These are phyloP conservation scores for Dusona sp. DNA, from an alignment of 2,888 invertebrate species.

Conservation along the genomic window DNA sequence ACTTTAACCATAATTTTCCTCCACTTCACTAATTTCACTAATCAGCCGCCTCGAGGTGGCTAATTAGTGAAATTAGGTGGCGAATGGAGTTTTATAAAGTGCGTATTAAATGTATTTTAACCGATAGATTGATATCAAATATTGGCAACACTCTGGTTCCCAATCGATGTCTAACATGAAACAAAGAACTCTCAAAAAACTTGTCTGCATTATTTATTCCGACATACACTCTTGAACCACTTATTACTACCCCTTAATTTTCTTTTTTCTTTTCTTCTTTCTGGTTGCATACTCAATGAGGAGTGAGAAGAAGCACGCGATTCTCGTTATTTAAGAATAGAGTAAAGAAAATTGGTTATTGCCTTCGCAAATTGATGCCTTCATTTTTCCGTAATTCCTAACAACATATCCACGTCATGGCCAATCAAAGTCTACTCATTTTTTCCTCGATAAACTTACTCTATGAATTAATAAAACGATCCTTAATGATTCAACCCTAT, in stretches of 20 bases:
- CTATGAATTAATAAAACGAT: conserved; percentile 24
- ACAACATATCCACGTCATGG: conserved; percentile 24
- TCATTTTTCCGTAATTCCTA: conserved; percentile 45
- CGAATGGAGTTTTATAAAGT: neutral
- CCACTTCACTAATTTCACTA: too few species aligned
- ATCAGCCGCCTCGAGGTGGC: too few species aligned
- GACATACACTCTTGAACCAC: conserved; percentile 1
- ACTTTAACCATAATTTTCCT: too few species aligned
- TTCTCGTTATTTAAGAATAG: conserved; percentile 12
- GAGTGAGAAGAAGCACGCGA: conserved; percentile 50
- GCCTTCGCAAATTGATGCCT: conserved; percentile 29
- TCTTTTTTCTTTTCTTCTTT: conserved; percentile 23
- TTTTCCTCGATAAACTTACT: conserved; percentile 14
- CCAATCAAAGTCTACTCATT: conserved; percentile 24
- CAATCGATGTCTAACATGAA: neutral
- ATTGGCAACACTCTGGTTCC: neutral
- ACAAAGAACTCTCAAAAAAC: neutral
- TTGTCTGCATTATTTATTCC: conserved; percentile 17
- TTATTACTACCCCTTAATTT: conserved; percentile 47
- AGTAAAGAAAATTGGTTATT: conserved; percentile 45
- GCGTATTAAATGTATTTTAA: neutral
- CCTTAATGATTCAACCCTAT: conserved; percentile 44
- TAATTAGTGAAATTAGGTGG: too few species aligned
- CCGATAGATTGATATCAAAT: conserved; percentile 4
- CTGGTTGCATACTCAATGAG: conserved; percentile 50